These are phyloP conservation scores for Protonibea diacanthus DNA, from an alignment of 2,797 vertebrate genomes.

Conservation along the genomic window DNA sequence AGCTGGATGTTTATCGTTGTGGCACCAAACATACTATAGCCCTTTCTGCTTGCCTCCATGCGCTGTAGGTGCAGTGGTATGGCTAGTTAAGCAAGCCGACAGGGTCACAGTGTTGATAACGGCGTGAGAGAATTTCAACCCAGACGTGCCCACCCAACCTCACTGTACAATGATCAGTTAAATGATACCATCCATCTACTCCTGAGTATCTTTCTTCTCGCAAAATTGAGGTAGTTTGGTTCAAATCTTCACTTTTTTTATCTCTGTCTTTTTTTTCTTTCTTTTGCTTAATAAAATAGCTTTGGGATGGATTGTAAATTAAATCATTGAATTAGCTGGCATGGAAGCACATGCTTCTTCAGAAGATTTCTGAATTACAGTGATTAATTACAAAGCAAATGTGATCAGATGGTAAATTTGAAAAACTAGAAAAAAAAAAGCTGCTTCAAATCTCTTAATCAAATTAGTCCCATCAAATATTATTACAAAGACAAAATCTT, in stretches of 20 bases:
- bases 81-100: constrained; percentile 71
- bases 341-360: constrained; percentile 52
- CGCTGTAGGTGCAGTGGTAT: constrained; percentile 57
- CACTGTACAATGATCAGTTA: constrained; percentile 42
- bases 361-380: constrained; percentile 62
- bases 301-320: constrained; percentile 42
- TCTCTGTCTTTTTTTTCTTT: constrained; percentile 4
- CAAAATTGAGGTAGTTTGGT: constrained; percentile 12
- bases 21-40: constrained; percentile 59
- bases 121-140: constrained; percentile 38
- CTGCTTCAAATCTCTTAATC: constrained; percentile 59
- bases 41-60: constrained; percentile 49
- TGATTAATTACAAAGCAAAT: constrained; percentile 83
- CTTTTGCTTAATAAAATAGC: constrained; percentile 13
- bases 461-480: constrained; percentile 68
- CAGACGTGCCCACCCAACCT: constrained; percentile 15
- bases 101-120: constrained; percentile 66
- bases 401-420: constrained; percentile 71
- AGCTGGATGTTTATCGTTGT: constrained; percentile 78
- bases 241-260: constrained; percentile 6
- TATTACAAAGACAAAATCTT: constrained; percentile 80
- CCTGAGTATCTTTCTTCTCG: not conserved
- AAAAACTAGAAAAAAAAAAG: constrained; percentile 29
- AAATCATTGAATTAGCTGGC: constrained; percentile 62
- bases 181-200: constrained; percentile 45